phyloP scores from a whole-genome alignment of 1,140 invertebrate genomes.

The Hydropsyche tenuis region DNA sequence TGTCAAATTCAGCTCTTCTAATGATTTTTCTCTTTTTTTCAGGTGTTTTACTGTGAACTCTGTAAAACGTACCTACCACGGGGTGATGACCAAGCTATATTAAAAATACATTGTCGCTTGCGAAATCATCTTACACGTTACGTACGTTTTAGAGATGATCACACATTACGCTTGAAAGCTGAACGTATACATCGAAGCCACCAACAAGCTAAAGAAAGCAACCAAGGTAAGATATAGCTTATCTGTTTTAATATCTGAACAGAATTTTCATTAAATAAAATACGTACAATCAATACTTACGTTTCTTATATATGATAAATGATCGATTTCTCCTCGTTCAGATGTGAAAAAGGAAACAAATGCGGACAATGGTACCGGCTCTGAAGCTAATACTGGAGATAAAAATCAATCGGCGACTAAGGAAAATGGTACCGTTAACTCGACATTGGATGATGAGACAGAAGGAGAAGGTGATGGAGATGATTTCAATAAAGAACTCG shows the following conservation, averaged over 20 bases:
- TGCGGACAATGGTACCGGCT: conserved; percentile 5
- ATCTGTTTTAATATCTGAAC: too few species aligned
- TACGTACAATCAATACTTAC: too few species aligned
- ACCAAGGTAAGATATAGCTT: background rate
- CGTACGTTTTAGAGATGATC: conserved; percentile 75
- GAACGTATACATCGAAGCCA: conserved; percentile 70
- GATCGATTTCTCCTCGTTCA: too few species aligned
- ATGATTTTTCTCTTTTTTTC: conserved; percentile 6
- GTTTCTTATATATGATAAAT: too few species aligned
- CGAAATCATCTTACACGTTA: conserved; percentile 75
- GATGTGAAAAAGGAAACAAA: conserved; percentile 18
- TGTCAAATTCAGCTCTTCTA: background rate
- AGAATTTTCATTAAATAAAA: too few species aligned
- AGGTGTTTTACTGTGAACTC: conserved; percentile 72
- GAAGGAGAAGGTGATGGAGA: conserved; percentile 73
- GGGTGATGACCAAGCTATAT: conserved; percentile 62
- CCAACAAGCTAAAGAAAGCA: conserved; percentile 57
- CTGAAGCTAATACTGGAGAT: conserved; percentile 5
- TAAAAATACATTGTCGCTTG: conserved; percentile 73
- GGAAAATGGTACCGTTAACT: conserved; percentile 51
- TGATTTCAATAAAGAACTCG: conserved; percentile 77
- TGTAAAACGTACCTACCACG: conserved; percentile 75
- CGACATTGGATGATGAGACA: conserved; percentile 52
- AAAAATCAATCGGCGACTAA: conserved; percentile 38
- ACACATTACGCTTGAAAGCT: conserved; percentile 70